phyloP scores from a whole-genome alignment of 2,797 vertebrate species.

The Acrocephalus scirpaceus region DNA sequence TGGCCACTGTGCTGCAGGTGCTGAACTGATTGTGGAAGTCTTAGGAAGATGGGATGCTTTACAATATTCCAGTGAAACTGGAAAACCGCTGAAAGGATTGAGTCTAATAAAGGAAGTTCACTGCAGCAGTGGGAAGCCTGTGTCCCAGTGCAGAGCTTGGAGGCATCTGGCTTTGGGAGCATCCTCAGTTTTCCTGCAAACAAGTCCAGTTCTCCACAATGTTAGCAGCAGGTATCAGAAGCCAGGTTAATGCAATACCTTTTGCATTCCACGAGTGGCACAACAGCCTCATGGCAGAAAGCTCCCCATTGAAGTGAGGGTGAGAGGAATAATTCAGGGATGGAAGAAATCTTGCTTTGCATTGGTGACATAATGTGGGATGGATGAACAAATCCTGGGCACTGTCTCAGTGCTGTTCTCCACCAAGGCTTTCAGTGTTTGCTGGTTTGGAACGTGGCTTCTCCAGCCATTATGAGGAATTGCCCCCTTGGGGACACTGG shows the following conservation, averaged over 20 bases:
- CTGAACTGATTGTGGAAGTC: not conserved
- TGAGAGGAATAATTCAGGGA: not conserved
- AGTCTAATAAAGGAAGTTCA: not conserved
- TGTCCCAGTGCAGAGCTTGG: not conserved
- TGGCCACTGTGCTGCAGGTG: not conserved
- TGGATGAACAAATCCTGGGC: not conserved
- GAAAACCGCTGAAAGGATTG: not conserved
- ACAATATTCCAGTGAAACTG: slow-evolving; percentile 34
- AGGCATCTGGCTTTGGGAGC: slow-evolving; percentile 28
- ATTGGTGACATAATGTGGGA: not conserved
- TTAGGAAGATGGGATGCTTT: slow-evolving; percentile 14
- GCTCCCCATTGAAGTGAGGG: not conserved
- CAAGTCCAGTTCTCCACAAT: accelerated
- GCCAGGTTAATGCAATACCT: not conserved
- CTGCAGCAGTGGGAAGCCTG: not conserved
- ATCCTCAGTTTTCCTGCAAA: not conserved
- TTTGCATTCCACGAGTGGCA: not conserved
- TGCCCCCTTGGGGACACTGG: not conserved
- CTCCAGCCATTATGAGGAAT: not conserved
- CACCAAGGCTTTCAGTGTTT: not conserved
- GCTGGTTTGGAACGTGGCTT: accelerated
- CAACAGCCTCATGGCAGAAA: not conserved
- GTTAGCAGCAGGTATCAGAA: not conserved
- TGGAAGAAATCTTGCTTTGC: not conserved
- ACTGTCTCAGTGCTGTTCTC: not conserved